Evolutionary conservation across 2,888 invertebrate genomes (phyloP).

Genomic region (Pelosia muscerda): DNA sequence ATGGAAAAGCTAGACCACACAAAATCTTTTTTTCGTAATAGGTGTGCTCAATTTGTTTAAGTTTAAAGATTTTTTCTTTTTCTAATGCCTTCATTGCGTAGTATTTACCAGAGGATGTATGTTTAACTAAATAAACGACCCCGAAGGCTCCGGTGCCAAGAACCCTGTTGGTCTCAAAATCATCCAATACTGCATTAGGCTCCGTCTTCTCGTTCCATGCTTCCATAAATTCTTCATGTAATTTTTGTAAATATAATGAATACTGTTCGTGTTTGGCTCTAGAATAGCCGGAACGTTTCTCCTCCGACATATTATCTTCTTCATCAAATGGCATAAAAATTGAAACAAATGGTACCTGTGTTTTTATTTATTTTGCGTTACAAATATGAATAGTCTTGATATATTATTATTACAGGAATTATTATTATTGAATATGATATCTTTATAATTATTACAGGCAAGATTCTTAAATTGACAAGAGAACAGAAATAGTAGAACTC

Average conservation of each 20-base stretch:
- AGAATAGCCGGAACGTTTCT: slow-evolving; percentile 62
- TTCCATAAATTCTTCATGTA: slow-evolving; percentile 77
- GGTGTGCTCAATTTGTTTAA: slow-evolving; percentile 96
- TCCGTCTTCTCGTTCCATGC: slow-evolving; percentile 70
- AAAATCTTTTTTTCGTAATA: slow-evolving; percentile 96
- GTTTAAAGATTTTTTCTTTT: slow-evolving; percentile 94
- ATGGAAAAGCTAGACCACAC: slow-evolving; percentile 94
- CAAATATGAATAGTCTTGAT: not conserved
- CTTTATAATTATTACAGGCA: not conserved
- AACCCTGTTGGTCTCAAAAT: slow-evolving; percentile 91
- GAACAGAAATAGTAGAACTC: slow-evolving; percentile 6
- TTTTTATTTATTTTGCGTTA: not conserved
- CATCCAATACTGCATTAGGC: slow-evolving; percentile 71
- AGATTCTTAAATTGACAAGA: not conserved
- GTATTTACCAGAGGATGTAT: slow-evolving; percentile 86
- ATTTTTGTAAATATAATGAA: slow-evolving; percentile 66
- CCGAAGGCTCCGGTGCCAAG: slow-evolving; percentile 97
- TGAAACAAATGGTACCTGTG: not conserved
- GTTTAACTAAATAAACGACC: slow-evolving; percentile 90
- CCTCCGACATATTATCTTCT: not conserved
- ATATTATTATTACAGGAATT: not conserved
- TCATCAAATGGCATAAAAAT: not conserved
- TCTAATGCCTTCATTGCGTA: slow-evolving; percentile 96
- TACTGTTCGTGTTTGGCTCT: slow-evolving; percentile 74
- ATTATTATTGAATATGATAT: not conserved